Evolutionary conservation across 2,888 invertebrate species (phyloP).

Genomic region (Gymnoscelis rufifasciata): DNA sequence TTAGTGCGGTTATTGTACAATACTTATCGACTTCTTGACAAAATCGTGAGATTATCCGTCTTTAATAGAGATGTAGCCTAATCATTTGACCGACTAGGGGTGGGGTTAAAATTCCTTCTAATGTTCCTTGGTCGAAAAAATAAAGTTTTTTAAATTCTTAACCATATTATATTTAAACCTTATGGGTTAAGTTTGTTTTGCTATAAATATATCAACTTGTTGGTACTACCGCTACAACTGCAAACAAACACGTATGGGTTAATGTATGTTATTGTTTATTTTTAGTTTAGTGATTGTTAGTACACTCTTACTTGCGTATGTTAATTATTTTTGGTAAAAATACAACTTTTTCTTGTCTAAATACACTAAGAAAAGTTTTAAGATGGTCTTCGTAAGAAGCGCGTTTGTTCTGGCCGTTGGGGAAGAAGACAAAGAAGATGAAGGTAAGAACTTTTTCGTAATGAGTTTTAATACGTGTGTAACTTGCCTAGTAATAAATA

Average conservation of each 20-base stretch:
- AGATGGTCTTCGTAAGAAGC: conserved; percentile 68
- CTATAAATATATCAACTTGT: conserved; percentile 33
- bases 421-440: conserved; percentile 50
- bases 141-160: no score
- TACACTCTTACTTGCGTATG: conserved; percentile 26
- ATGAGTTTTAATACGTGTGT: no score
- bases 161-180: background rate
- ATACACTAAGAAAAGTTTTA: conserved; percentile 28
- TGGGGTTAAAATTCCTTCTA: conserved; percentile 43
- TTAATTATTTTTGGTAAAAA: conserved; percentile 42
- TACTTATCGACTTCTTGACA: conserved; percentile 52
- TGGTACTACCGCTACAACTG: conserved; percentile 1
- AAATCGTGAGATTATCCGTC: conserved; percentile 40
- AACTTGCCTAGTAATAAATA: no score
- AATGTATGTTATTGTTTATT: background rate
- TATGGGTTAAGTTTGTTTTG: conserved; percentile 16
- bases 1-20: conserved; percentile 54
- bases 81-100: conserved; percentile 62
- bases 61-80: conserved; percentile 71
- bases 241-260: conserved; percentile 1
- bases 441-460: conserved; percentile 38
- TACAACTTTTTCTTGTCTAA: conserved; percentile 60
- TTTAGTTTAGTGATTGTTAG: conserved; percentile 8
- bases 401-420: conserved; percentile 59
- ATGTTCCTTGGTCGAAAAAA: conserved; percentile 31